Conservation (phyloP, 2,888 invertebrate species). For the Allacma fusca region DNA sequence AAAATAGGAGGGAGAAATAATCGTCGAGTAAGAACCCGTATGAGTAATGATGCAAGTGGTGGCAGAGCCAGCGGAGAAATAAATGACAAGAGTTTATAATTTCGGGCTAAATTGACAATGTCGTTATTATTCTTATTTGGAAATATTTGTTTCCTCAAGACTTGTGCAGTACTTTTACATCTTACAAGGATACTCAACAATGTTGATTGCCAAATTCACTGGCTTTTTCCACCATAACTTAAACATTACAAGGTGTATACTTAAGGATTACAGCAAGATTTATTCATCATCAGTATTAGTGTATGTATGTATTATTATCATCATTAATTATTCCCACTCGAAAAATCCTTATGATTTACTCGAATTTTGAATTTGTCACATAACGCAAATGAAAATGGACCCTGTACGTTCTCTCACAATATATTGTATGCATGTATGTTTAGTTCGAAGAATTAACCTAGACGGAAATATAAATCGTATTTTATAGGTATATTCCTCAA, state of each 20-base stretch:
- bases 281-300: conserved; percentile 4
- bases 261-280: neutral
- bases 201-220: conserved; percentile 49
- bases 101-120: conserved; percentile 45
- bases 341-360: conserved; percentile 23
- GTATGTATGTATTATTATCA: conserved; percentile 2
- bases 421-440: neutral
- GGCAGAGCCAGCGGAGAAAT: too few species aligned
- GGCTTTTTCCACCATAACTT: conserved; percentile 17
- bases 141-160: conserved; percentile 39
- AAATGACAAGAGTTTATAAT: too few species aligned
- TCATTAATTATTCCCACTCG: conserved; percentile 1
- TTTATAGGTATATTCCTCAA: neutral
- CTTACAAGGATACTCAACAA: conserved; percentile 46
- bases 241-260: neutral
- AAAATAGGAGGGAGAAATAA: too few species aligned
- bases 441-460: neutral
- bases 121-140: conserved; percentile 34
- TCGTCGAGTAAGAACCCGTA: too few species aligned
- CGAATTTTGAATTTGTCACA: conserved; percentile 26
- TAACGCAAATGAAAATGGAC: conserved; percentile 52
- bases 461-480: conserved; percentile 3
- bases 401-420: conserved; percentile 51
- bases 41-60: too few species aligned
- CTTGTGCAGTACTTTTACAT: conserved; percentile 42